phyloP scores from a whole-genome alignment of 2,797 vertebrate genomes.

The Sitta carolinensis region DNA sequence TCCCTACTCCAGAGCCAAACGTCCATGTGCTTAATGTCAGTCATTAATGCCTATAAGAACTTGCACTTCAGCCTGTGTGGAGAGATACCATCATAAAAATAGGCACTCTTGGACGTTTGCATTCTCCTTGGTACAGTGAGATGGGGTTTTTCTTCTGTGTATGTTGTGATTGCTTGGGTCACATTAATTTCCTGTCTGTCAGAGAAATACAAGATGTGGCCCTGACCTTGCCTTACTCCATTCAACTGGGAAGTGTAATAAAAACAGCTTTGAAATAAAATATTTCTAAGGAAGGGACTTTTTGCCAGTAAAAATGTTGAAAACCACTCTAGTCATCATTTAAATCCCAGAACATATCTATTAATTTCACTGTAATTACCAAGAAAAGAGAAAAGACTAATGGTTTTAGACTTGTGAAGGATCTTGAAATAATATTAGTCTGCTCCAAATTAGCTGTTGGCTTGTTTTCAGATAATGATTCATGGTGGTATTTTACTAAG shows the following conservation, averaged over 20 bases:
- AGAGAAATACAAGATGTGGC: conserved; percentile 16
- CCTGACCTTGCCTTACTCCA: not conserved
- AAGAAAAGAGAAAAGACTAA: conserved; percentile 48
- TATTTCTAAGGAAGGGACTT: conserved; percentile 25
- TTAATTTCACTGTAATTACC: conserved; percentile 52
- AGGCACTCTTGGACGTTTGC: not conserved
- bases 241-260: conserved; percentile 30
- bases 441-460: conserved; percentile 60
- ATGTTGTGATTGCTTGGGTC: conserved; percentile 20
- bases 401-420: conserved; percentile 45
- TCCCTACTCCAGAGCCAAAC: not conserved
- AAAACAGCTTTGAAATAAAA: conserved; percentile 48
- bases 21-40: not conserved
- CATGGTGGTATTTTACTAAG: conserved; percentile 55
- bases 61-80: not conserved
- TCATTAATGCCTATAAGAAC: not conserved
- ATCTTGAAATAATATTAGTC: conserved; percentile 57
- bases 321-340: conserved; percentile 30
- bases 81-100: not conserved
- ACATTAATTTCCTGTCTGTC: conserved; percentile 41
- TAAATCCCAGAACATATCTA: conserved; percentile 41
- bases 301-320: conserved; percentile 44
- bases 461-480: conserved; percentile 67
- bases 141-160: not conserved
- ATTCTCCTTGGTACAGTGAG: not conserved